phyloP scores from a whole-genome alignment of 2,113 vertebrate genomes.

The Upupa epops region DNA sequence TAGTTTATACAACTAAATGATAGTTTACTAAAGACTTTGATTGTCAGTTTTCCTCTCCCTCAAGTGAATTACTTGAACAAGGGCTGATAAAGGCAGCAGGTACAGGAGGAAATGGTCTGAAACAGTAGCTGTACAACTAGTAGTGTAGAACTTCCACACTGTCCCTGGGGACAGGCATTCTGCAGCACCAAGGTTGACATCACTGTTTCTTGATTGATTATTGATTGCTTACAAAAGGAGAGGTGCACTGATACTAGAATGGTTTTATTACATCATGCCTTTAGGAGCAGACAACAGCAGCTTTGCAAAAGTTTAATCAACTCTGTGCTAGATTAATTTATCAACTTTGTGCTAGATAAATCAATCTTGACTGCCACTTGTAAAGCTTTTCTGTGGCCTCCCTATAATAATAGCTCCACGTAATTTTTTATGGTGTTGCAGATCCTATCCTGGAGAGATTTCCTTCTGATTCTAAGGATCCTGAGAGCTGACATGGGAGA shows the following conservation, averaged over 20 bases:
- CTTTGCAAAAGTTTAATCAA: constrained; percentile 4
- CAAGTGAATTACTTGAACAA: not conserved
- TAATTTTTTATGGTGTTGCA: not conserved
- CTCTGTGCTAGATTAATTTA: not conserved
- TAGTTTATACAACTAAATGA: not conserved
- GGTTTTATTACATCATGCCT: not conserved
- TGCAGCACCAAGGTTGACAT: not conserved
- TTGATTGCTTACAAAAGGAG: not conserved
- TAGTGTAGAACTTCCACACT: not conserved
- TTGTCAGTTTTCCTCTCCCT: not conserved
- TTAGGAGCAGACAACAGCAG: not conserved
- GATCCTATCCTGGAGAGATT: not conserved
- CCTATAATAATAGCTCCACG: not conserved
- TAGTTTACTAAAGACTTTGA: not conserved
- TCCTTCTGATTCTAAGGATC: not conserved
- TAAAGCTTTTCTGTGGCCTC: not conserved
- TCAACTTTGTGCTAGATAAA: not conserved
- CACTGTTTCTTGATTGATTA: not conserved
- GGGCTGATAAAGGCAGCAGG: not conserved
- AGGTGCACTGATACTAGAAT: not conserved
- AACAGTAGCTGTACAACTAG: not conserved
- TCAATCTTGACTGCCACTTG: not conserved
- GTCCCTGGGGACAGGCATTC: not conserved
- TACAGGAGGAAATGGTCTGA: not conserved
- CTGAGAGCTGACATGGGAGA: not conserved